A percentile compares a stretch with the other conserved stretches of the same genome.
Conservation (phyloP, 2,888 invertebrate species). For the Meandrusa payeni region DNA sequence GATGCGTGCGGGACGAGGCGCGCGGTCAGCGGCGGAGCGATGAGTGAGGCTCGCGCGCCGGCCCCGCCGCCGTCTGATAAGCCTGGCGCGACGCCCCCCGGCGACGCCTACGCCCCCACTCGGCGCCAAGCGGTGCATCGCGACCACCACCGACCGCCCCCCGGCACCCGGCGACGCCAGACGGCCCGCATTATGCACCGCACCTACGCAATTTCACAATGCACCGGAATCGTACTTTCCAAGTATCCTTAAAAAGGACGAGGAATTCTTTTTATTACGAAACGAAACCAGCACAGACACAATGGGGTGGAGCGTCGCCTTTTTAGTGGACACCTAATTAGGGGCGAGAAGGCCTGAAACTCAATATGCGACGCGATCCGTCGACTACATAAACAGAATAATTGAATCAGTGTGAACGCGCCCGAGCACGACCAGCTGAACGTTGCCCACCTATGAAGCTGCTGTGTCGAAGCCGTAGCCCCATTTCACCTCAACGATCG, state of each 20-base stretch:
- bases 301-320: constrained; percentile 69
- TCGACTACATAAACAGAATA: constrained; percentile 70
- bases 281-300: constrained; percentile 69
- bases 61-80: constrained; percentile 79
- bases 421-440: constrained; percentile 49
- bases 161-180: constrained; percentile 46
- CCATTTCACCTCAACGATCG: constrained; percentile 8
- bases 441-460: constrained; percentile 46
- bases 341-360: constrained; percentile 65
- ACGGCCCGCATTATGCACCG: constrained; percentile 66
- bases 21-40: constrained; percentile 65
- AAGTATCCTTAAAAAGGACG: constrained; percentile 70
- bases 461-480: constrained; percentile 33
- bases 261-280: constrained; percentile 65
- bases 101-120: constrained; percentile 78
- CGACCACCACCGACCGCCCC: constrained; percentile 37
- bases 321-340: constrained; percentile 76
- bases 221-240: constrained; percentile 69
- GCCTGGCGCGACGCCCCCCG: constrained; percentile 80
- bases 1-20: constrained; percentile 65
- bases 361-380: constrained; percentile 73
- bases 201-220: constrained; percentile 75
- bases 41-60: constrained; percentile 77
- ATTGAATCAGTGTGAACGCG: constrained; percentile 69
- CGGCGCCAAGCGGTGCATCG: constrained; percentile 47